phyloP scores from a whole-genome alignment of 2,797 vertebrate genomes.

The Oryzias dopingdopingensis region DNA sequence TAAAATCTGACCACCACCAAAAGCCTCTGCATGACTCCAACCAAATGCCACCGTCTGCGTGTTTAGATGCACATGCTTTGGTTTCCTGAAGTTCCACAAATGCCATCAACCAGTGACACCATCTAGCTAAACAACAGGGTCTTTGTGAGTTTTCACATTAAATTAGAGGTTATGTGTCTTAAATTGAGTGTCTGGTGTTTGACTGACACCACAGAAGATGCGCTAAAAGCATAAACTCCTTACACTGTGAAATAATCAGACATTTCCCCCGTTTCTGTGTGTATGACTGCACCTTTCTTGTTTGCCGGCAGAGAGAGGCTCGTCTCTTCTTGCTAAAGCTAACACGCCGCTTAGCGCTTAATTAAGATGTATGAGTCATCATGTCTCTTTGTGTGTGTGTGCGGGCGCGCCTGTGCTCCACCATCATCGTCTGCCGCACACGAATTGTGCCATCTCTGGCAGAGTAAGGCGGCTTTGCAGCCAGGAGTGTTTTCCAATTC shows the following conservation, averaged over 20 bases:
- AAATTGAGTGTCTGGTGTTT: neutral
- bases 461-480: constrained; percentile 45
- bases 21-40: constrained; percentile 39
- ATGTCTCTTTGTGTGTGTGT: constrained; percentile 6
- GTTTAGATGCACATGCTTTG: constrained; percentile 18
- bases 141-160: constrained; percentile 45
- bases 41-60: constrained; percentile 59
- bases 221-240: constrained; percentile 2
- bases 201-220: neutral
- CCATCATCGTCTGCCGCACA: constrained; percentile 62
- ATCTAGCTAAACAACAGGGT: constrained; percentile 53
- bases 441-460: constrained; percentile 64
- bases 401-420: constrained; percentile 21
- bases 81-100: neutral
- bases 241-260: constrained; percentile 50
- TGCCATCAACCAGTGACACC: constrained; percentile 48
- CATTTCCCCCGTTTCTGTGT: constrained; percentile 30
- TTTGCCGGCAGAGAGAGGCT: constrained; percentile 57
- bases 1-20: constrained; percentile 25
- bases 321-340: constrained; percentile 52
- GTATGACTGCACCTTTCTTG: constrained; percentile 20
- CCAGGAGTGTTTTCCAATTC: constrained; percentile 68
- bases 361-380: constrained; percentile 76
- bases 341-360: constrained; percentile 66
- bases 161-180: neutral